A percentile compares a stretch with the other conserved stretches of the same genome.
These are phyloP conservation scores for Merodon equestris DNA, from an alignment of 2,888 invertebrate species.

Conservation along the genomic window DNA sequence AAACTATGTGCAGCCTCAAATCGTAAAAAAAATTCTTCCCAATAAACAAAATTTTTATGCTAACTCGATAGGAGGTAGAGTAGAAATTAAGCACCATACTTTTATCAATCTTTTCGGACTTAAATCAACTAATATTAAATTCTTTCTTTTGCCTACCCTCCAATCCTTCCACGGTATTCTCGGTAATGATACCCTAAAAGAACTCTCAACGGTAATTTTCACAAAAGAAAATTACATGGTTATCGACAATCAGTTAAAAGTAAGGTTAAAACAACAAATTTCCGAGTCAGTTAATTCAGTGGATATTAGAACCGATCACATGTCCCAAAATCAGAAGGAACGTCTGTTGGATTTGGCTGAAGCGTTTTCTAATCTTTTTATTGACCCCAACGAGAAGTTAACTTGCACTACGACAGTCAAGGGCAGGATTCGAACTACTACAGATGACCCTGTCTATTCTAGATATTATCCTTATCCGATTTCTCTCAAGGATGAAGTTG, in stretches of 20 bases:
- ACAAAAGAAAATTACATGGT: conserved; percentile 23
- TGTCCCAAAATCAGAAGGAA: conserved; percentile 22
- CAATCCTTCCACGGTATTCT: conserved; percentile 36
- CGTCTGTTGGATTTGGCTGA: background rate
- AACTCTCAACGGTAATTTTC: conserved; percentile 36
- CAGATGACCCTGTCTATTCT: conserved; percentile 30
- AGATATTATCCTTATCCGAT: conserved; percentile 40
- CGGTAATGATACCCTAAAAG: conserved; percentile 41
- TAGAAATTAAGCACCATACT: background rate
- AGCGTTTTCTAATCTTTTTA: conserved; percentile 25
- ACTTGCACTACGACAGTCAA: conserved; percentile 24
- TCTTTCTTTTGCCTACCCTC: conserved; percentile 41
- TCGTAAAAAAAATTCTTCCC: background rate
- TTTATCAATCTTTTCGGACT: background rate
- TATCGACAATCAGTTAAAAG: conserved; percentile 16
- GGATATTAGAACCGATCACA: conserved; percentile 33
- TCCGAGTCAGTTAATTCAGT: conserved; percentile 27
- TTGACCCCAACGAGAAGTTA: conserved; percentile 32
- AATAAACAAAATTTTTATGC: background rate
- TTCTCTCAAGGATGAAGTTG: conserved; percentile 16
- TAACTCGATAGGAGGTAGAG: background rate
- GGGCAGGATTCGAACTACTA: conserved; percentile 28
- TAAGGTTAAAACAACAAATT: conserved; percentile 30
- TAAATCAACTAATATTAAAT: conserved; percentile 5
- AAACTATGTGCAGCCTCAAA: background rate